Base-by-base conservation (phyloP, 2,888 invertebrate genomes). In the Neuroscelio doddi region DNA sequence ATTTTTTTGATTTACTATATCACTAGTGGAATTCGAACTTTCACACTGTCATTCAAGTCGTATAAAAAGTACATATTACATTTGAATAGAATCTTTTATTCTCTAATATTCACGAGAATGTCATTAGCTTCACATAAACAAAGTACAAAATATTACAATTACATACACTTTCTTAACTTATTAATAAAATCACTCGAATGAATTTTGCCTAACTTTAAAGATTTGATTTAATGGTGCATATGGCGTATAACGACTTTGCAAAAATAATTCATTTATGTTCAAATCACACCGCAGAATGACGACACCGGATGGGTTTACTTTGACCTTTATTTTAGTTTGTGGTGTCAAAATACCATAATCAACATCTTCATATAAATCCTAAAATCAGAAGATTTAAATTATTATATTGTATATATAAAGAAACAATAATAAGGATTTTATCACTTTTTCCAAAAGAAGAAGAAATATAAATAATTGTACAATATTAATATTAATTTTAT, bases 281-380 rank as follows among this genome's bases (percentile, higher is more conserved):
- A 93, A 90, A 82, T 94, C 92, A 8, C 93, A 93, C 76, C 93
- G 88, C 47, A 94, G 87, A 78, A 94, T 94, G 46, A 94, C 94
- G 69, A 94, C 94, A 81, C 95, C 95, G 85, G 95, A 94, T 73
- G 95, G 95, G 86, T 95, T 95, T 32, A 95, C 95, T 89, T 95
- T 95, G 69, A 95, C 94, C 88, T 94, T 95, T 80, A 95, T 94
- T 87, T 95, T 94, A 44, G 95, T 95, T 80, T 92, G 92, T 24
- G 95, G 92, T 34, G 91, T 91, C 45, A 95, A 85, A 66, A 94
- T 89, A 51, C 94, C 94, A 78, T 95, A 95, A 82, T 94, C 93
- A 5, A 95, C 94, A 74, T 95, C 94, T 85, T 95, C 95, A 81
- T 94, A 95, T 64, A 95, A 86, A 85, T 95, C 95, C 93, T 94